Conservation (phyloP, 2,888 invertebrate genomes). For the Lithophane semibrunnea region DNA sequence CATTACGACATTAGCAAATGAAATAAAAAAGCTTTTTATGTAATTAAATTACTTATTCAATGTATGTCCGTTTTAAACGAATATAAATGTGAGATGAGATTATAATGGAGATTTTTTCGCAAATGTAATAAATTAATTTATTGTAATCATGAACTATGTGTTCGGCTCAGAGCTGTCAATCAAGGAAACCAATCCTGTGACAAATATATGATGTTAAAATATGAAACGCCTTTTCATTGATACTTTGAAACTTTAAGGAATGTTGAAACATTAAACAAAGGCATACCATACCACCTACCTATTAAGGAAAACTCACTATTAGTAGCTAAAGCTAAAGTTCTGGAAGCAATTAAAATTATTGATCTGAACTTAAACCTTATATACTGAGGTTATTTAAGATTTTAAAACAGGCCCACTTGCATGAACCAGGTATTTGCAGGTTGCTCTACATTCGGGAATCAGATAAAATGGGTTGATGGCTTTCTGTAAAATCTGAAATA, state of each 20-base stretch:
- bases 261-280: not conserved
- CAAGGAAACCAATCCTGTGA: constrained; percentile 70
- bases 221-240: constrained; percentile 38
- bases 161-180: constrained; percentile 84
- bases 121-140: constrained; percentile 64
- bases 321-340: no score
- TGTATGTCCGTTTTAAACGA: constrained; percentile 77
- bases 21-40: constrained; percentile 70
- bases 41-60: constrained; percentile 73
- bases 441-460: not conserved
- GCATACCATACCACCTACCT: not conserved
- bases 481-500: not conserved
- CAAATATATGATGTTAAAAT: constrained; percentile 80
- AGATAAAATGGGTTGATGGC: not conserved
- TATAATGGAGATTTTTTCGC: constrained; percentile 63
- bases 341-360: not conserved
- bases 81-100: constrained; percentile 64
- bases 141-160: constrained; percentile 69
- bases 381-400: no score
- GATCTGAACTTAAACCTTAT: not conserved
- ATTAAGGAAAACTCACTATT: not conserved
- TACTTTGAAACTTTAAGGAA: not conserved
- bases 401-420: no score
- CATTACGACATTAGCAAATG: constrained; percentile 61
- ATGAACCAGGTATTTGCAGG: not conserved